phyloP scores from a whole-genome alignment of 2,888 invertebrate species.

The Perithous albicinctus region DNA sequence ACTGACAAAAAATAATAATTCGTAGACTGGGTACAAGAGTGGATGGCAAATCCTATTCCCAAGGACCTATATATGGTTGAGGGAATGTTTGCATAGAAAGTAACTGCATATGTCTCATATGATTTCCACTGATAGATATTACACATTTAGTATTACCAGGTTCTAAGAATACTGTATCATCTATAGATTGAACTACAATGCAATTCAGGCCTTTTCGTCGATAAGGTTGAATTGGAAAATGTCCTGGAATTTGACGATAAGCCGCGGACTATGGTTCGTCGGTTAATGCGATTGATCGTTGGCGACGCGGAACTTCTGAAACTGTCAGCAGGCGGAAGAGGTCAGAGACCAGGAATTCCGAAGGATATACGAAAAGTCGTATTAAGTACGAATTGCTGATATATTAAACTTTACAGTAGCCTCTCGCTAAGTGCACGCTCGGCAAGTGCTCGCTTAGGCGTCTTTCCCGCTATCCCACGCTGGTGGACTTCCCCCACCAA shows the following conservation, averaged over 20 bases:
- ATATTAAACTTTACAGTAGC: too few relatives aligned
- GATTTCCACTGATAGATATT: not conserved
- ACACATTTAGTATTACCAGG: not conserved
- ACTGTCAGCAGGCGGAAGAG: constrained; percentile 5
- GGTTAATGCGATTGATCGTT: constrained; percentile 5
- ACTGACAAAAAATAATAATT: too few relatives aligned
- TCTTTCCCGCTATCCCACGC: too few relatives aligned
- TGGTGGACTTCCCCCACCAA: too few relatives aligned
- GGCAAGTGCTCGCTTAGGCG: too few relatives aligned
- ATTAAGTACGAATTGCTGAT: too few relatives aligned
- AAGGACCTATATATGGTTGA: not conserved
- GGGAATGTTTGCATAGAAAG: not conserved
- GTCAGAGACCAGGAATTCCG: too few relatives aligned
- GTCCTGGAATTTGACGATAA: not conserved
- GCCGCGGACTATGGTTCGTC: not conserved
- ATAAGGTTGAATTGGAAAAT: constrained; percentile 14
- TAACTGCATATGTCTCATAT: not conserved
- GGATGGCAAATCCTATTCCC: too few relatives aligned
- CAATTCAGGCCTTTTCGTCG: constrained; percentile 8
- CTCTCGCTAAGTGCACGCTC: too few relatives aligned
- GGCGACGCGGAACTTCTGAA: not conserved
- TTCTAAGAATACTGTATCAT: not conserved
- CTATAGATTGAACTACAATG: constrained; percentile 6
- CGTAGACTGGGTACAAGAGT: too few relatives aligned
- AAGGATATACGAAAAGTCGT: too few relatives aligned